Evolutionary conservation across 2,888 invertebrate genomes (phyloP), one percentile per base, ranked within the genome.

Genomic region (Nineta flava): DNA sequence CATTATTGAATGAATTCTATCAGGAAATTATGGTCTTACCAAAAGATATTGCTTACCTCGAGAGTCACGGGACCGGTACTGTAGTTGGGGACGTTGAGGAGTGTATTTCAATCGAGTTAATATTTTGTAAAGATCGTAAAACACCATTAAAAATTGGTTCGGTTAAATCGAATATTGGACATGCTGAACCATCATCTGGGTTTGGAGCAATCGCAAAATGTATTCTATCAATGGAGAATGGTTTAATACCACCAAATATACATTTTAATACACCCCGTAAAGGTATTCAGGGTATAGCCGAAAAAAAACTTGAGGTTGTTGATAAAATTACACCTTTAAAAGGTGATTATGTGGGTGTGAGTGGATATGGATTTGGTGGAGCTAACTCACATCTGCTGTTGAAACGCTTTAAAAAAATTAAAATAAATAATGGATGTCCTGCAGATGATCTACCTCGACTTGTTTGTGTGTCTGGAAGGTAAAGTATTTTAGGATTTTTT

Each of bases 321-420:
- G 77, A 81, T 0, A 85, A 81, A 46, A 74, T 71, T 62, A 81
- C 67, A 16, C 77, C 74, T 0, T 83, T 88, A 74, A 66, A 76
- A 32, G 82, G 83, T 31, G 86, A 87, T 38, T 72, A 83, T 60
- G 80, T 83, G 19, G 93, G 85, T 3, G 73, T 94, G 19, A 95
- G 90, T 69, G 90, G 88, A 9, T 95, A 94, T 63, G 94, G 94
- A 0, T 95, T 95, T 61, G 94, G 94, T 21, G 95, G 94, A 1
- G 83, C 84, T 3, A 92, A 91, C 60, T 83, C 81, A 45, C 87
- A 87, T 58, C 70, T 79, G 31, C 61, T 87, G 41, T 62, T 87
- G 9, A 75, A 76, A 61, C 75, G 79, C 45, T 67, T 77, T 50
- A 60, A 69, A 0, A 77, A 76, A 53, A 72, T 60, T 26, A 83